Percentiles rank a stretch among this genome's conserved stretches.
Conservation (phyloP, 2,888 invertebrate genomes). For the Athripsodes cinereus region DNA sequence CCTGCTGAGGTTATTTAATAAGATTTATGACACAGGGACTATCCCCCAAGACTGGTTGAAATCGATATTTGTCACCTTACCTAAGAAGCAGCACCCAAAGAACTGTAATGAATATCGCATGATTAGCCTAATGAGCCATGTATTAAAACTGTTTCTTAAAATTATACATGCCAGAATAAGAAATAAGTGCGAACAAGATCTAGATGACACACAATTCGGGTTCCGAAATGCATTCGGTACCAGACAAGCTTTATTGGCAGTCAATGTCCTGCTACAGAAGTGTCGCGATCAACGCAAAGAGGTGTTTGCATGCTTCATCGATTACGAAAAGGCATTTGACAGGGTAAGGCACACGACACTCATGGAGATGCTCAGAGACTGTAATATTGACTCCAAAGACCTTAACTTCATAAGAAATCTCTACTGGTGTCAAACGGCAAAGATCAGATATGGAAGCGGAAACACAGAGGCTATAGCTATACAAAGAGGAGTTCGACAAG, state of each 20-base stretch:
- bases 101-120: too few relatives aligned
- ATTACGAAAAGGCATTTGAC: background rate
- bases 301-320: background rate
- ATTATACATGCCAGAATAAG: background rate
- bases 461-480: background rate
- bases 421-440: background rate
- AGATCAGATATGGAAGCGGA: background rate
- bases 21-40: too few relatives aligned
- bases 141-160: constrained; percentile 1
- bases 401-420: background rate
- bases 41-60: too few relatives aligned
- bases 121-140: constrained; percentile 5
- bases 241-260: background rate
- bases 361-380: background rate
- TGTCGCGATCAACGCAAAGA: background rate
- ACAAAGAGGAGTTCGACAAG: background rate
- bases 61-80: too few relatives aligned
- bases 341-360: background rate
- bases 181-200: background rate
- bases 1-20: too few relatives aligned
- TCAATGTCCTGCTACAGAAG: background rate
- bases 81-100: too few relatives aligned
- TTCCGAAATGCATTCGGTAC: background rate
- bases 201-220: background rate
- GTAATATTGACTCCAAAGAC: background rate